Percentiles rank a stretch among this genome's conserved stretches.
Conservation (phyloP, 2,888 invertebrate genomes). For the Pachliopta kotzebuea region DNA sequence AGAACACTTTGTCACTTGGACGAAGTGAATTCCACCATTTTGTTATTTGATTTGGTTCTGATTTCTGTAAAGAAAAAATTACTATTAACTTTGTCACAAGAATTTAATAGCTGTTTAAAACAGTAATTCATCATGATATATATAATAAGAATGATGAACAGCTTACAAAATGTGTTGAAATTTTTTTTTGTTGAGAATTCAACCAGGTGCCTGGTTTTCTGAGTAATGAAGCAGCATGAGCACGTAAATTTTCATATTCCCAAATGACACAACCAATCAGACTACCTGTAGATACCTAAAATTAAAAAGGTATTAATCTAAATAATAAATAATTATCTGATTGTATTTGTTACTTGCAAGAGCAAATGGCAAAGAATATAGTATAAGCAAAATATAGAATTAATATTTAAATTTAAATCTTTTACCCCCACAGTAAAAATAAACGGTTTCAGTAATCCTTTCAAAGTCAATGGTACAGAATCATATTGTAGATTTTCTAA, state of each 20-base stretch:
- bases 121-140: too few species aligned
- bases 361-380: background rate
- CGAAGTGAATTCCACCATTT: conserved; percentile 87
- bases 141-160: background rate
- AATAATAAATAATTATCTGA: background rate
- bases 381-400: background rate
- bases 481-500: conserved; percentile 65
- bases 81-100: background rate
- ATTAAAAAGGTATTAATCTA: conserved; percentile 3
- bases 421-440: conserved; percentile 84
- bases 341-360: background rate
- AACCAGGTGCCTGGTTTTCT: conserved; percentile 77
- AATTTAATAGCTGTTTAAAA: too few species aligned
- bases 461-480: conserved; percentile 62
- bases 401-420: conserved; percentile 22
- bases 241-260: conserved; percentile 88
- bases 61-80: conserved; percentile 46
- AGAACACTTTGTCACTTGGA: conserved; percentile 89
- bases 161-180: conserved; percentile 52
- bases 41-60: conserved; percentile 64
- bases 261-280: conserved; percentile 89
- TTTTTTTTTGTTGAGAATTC: conserved; percentile 65
- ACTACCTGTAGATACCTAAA: conserved; percentile 84
- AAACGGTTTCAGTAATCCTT: conserved; percentile 81
- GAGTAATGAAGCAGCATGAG: conserved; percentile 78